phyloP scores from a whole-genome alignment of 2,113 vertebrate genomes.

The Thamnophis sirtalis region DNA sequence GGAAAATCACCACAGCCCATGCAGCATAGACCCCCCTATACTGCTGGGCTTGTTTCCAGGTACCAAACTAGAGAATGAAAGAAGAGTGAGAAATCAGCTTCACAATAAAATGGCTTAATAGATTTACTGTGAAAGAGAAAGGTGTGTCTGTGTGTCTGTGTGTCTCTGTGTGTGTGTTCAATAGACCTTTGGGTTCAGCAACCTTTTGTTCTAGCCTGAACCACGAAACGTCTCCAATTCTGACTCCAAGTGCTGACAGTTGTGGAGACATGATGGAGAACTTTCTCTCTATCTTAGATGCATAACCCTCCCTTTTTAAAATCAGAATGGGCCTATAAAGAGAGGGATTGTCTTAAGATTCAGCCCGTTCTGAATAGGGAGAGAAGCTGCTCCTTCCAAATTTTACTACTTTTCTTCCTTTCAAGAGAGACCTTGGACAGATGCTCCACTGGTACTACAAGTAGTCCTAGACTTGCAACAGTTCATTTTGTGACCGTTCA shows the following conservation, averaged over 20 bases:
- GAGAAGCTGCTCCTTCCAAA: background rate
- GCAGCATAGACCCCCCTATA: constrained; percentile 85
- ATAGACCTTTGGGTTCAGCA: background rate
- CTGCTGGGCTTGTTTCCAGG: constrained; percentile 76
- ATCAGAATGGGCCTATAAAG: background rate
- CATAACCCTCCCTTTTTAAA: background rate
- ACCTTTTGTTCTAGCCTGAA: background rate
- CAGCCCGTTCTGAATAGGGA: background rate
- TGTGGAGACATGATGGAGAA: background rate
- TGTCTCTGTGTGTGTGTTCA: background rate
- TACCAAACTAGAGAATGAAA: constrained; percentile 72
- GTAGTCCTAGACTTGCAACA: too few species aligned
- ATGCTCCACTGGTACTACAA: background rate
- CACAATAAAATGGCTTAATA: background rate
- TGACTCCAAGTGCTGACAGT: background rate
- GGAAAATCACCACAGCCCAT: constrained; percentile 81
- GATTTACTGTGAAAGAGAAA: background rate
- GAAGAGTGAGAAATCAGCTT: background rate
- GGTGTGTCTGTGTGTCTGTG: too few species aligned
- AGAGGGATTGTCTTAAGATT: background rate
- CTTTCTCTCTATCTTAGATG: background rate
- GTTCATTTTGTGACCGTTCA: too few species aligned
- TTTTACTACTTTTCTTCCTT: background rate
- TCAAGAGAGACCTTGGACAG: background rate
- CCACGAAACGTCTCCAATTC: background rate